Percentiles rank a stretch among this genome's conserved stretches.
These are phyloP conservation scores for Harpegnathos saltator DNA, from an alignment of 1,140 invertebrate genomes.

Conservation along the genomic window DNA sequence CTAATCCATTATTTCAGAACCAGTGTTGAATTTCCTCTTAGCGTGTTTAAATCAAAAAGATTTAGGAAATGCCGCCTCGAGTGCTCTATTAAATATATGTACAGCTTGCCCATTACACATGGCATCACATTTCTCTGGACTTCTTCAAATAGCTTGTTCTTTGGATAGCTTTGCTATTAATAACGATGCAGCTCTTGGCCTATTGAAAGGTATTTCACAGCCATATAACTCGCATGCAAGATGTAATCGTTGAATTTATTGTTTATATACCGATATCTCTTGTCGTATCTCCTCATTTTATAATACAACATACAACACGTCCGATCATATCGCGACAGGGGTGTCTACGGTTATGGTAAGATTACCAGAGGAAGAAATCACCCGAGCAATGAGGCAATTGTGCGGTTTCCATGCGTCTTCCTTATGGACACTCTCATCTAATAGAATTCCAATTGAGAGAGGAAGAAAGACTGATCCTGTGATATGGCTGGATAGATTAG, in stretches of 20 bases:
- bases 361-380: slow-evolving; percentile 88
- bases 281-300: too few species aligned
- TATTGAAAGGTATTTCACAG: slow-evolving; percentile 90
- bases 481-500: slow-evolving; percentile 96
- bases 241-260: neutral
- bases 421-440: slow-evolving; percentile 87
- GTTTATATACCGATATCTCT: neutral
- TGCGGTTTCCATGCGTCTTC: slow-evolving; percentile 92
- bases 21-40: slow-evolving; percentile 93
- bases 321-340: slow-evolving; percentile 79
- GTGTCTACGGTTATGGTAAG: slow-evolving; percentile 88
- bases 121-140: slow-evolving; percentile 91
- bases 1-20: slow-evolving; percentile 86
- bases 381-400: slow-evolving; percentile 91
- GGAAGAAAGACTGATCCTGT: slow-evolving; percentile 92
- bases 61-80: slow-evolving; percentile 92
- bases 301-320: too few species aligned
- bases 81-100: slow-evolving; percentile 91
- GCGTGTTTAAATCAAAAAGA: slow-evolving; percentile 90
- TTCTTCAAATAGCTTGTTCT: slow-evolving; percentile 93
- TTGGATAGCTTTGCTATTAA: slow-evolving; percentile 93
- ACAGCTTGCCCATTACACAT: slow-evolving; percentile 93
- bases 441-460: slow-evolving; percentile 80
- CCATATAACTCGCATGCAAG: neutral
- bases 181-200: slow-evolving; percentile 92